phyloP scores from a whole-genome alignment of 2,113 vertebrate genomes.

The Tor tambroides region DNA sequence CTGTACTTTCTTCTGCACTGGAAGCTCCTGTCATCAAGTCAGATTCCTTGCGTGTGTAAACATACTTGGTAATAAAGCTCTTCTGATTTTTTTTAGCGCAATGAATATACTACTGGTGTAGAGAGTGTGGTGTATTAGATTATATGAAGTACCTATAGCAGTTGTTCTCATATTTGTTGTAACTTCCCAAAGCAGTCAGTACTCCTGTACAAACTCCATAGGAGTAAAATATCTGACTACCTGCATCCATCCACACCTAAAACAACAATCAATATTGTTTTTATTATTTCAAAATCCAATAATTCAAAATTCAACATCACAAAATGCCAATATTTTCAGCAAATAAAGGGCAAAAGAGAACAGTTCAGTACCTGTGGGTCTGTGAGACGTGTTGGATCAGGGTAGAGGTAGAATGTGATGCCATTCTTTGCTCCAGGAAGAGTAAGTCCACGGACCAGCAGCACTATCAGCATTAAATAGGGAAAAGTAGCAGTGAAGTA shows the following conservation, averaged over 20 bases:
- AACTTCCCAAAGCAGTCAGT: slow-evolving; percentile 77
- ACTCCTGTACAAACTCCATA: slow-evolving; percentile 78
- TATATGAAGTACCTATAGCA: slow-evolving; percentile 71
- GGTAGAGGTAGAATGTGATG: slow-evolving; percentile 90
- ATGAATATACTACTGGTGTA: neutral
- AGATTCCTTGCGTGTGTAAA: too few species aligned
- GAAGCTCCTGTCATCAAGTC: too few species aligned
- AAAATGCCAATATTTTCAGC: neutral
- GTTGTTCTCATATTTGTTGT: slow-evolving; percentile 80
- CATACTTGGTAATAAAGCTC: too few species aligned
- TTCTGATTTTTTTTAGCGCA: neutral
- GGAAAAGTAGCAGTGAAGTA: slow-evolving; percentile 97
- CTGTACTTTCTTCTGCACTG: too few species aligned
- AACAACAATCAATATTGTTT: neutral
- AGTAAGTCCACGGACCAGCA: slow-evolving; percentile 89
- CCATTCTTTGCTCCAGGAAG: slow-evolving; percentile 89
- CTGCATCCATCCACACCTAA: slow-evolving; percentile 82
- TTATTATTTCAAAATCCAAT: neutral
- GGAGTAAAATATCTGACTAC: slow-evolving; percentile 80
- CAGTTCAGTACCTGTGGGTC: slow-evolving; percentile 86
- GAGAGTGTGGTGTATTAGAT: neutral
- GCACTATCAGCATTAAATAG: slow-evolving; percentile 86
- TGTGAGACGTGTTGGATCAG: slow-evolving; percentile 83
- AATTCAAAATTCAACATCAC: neutral
- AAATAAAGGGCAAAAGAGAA: neutral